A percentile compares a stretch with the other conserved stretches of the same genome.
Evolutionary conservation across 2,113 vertebrate species (phyloP).

Genomic region (Melanostigma gelatinosum): DNA sequence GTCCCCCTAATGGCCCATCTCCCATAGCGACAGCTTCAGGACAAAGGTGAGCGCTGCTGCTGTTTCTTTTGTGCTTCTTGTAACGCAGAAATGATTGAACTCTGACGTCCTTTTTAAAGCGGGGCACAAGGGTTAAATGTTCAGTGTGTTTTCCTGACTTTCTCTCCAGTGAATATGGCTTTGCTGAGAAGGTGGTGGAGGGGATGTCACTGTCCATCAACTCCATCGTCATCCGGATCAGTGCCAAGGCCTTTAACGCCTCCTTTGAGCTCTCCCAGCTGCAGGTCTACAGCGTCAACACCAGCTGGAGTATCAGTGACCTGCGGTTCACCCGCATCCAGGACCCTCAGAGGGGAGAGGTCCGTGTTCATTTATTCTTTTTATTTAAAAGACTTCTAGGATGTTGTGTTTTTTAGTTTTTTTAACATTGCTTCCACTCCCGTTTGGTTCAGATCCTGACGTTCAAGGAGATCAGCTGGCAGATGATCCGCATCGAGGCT

Average conservation of each 20-base stretch:
- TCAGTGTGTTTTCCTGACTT: not conserved
- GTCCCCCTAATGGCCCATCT: constrained; percentile 95
- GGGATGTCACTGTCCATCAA: constrained; percentile 97
- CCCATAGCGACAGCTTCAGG: constrained; percentile 97
- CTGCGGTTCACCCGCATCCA: constrained; percentile 93
- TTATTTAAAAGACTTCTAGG: not conserved
- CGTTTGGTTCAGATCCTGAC: constrained; percentile 88
- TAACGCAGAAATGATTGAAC: not conserved
- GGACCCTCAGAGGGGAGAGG: constrained; percentile 94
- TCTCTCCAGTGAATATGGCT: constrained; percentile 92
- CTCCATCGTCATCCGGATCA: constrained; percentile 96
- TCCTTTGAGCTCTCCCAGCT: constrained; percentile 98
- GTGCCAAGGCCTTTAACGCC: constrained; percentile 98
- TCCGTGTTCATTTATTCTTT: constrained; percentile 50
- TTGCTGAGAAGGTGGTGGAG: constrained; percentile 99
- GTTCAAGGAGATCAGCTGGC: constrained; percentile 99
- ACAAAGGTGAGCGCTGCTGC: constrained; percentile 86
- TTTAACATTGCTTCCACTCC: not conserved
- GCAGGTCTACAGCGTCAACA: constrained; percentile 97
- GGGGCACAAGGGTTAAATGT: too few species aligned
- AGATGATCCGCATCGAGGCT: constrained; percentile 99
- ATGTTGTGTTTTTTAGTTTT: not conserved
- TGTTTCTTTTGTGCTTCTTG: not conserved
- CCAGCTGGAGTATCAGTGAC: constrained; percentile 92
- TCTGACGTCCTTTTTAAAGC: too few species aligned